Evolutionary conservation across 2,113 vertebrate genomes (phyloP).

Genomic region (Hippocampus zosterae): DNA sequence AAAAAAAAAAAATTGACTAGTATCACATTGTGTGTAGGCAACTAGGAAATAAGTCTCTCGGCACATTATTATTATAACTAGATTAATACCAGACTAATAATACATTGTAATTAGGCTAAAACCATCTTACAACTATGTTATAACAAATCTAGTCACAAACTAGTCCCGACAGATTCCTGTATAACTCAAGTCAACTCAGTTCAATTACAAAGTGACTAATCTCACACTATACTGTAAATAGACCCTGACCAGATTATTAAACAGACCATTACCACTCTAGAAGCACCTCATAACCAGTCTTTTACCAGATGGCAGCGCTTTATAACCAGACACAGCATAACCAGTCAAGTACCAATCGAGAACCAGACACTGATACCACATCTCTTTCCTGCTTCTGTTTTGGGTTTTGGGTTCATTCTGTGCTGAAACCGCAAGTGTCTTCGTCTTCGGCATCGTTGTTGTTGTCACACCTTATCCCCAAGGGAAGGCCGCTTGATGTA

Average conservation of each 20-base stretch:
- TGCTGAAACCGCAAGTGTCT: not conserved
- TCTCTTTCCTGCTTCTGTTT: not conserved
- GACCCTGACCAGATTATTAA: not conserved
- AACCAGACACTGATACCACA: not conserved
- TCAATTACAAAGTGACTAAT: not conserved
- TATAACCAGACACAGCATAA: not conserved
- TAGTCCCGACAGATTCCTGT: too few species aligned
- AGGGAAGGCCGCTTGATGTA: slow-evolving; percentile 31
- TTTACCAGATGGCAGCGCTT: not conserved
- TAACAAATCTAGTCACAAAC: too few species aligned
- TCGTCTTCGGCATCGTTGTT: slow-evolving; percentile 23
- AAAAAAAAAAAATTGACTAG: not conserved
- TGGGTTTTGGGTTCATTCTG: slow-evolving; percentile 39
- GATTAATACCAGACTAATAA: not conserved
- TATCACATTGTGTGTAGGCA: not conserved
- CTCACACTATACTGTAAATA: not conserved
- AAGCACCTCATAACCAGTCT: not conserved
- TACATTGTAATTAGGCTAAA: not conserved
- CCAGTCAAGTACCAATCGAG: not conserved
- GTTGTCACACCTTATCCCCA: slow-evolving; percentile 29
- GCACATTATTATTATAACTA: not conserved
- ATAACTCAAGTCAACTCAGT: too few species aligned
- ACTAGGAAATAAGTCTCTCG: too few species aligned
- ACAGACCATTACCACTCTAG: not conserved
- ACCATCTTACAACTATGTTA: too few species aligned